Base-by-base conservation (phyloP, 2,888 invertebrate genomes). In the Tipula lateralis region DNA sequence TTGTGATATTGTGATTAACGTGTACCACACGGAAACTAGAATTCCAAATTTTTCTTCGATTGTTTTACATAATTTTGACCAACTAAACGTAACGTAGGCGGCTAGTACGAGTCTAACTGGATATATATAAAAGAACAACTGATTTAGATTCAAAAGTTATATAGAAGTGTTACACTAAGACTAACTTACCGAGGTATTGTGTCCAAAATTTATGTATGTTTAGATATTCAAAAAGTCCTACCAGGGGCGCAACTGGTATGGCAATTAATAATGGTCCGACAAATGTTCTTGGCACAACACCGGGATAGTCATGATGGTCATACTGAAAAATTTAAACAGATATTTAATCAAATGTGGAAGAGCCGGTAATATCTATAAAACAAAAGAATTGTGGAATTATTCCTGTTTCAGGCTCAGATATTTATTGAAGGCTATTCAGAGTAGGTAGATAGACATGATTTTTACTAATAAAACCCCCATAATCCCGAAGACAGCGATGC, bases 261-360 rank as follows among this genome's bases (percentile, higher is more conserved):
- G 97, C 95, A 87, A 99, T 92, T 86, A 95, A 91, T 29, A 99
- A 89, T 36, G 99, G 96, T 29, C 99, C 99, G 85, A 99, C 89
- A 91, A 99, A 99, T 32, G 97, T 96, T 86, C 99, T 93, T 84
- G 99, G 99, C 85, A 99, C 99, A 85, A 99, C 99, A 85, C 99
- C 96, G 88, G 99, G 97, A 92, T 97, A 99, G 89, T 98, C 96
- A 89, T 96, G 93, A 91, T 99, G 99, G 91, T 99, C 99, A 91
- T 99, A 99, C 97, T 99, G n/a, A 30, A 83, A 84, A 19, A 24
- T 2, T 6, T 4, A 50, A 16, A 50, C 44, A 16, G 9, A 36
- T 12, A n/a, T n/a, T n/a, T n/a, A n/a, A n/a, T n/a, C n/a, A n/a
- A n/a, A n/a, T n/a, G n/a, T n/a, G n/a, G n/a, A n/a, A n/a, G n/a